Conservation (phyloP, 2,888 invertebrate genomes). For the Chrysomela aeneicollis region DNA sequence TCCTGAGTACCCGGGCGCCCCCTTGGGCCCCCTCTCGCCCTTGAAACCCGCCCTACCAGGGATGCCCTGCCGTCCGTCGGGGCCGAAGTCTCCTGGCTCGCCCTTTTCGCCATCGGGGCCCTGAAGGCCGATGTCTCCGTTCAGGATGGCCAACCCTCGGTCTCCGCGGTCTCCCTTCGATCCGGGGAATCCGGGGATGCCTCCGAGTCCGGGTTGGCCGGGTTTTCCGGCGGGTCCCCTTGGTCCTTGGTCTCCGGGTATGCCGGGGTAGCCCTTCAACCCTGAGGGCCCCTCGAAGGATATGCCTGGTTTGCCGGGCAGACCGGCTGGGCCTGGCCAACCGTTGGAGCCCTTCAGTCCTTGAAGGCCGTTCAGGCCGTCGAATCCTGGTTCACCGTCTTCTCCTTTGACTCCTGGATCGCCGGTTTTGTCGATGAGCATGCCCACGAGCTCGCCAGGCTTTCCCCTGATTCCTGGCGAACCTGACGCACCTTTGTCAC, state of each 20-base stretch:
- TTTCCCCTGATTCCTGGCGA: constrained; percentile 40
- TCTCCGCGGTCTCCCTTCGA: constrained; percentile 66
- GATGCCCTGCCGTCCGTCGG: constrained; percentile 56
- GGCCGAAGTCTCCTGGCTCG: constrained; percentile 57
- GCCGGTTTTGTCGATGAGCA: constrained; percentile 50
- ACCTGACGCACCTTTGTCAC: constrained; percentile 36
- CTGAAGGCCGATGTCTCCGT: constrained; percentile 61
- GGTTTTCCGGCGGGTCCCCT: constrained; percentile 63
- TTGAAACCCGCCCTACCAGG: constrained; percentile 55
- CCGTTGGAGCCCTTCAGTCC: constrained; percentile 69
- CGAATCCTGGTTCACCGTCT: constrained; percentile 62
- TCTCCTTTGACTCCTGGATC: constrained; percentile 60
- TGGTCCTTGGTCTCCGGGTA: constrained; percentile 72
- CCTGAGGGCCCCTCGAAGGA: constrained; percentile 67
- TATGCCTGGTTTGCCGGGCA: constrained; percentile 54
- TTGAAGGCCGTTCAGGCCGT: constrained; percentile 61
- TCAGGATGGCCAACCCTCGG: constrained; percentile 64
- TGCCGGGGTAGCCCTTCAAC: constrained; percentile 72
- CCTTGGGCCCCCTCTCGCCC: constrained; percentile 55
- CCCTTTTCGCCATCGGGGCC: constrained; percentile 59
- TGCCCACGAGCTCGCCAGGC: constrained; percentile 44
- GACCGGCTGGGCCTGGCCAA: constrained; percentile 64
- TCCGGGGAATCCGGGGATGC: constrained; percentile 57
- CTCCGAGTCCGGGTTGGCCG: constrained; percentile 49
- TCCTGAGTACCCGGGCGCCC: constrained; percentile 57